Conservation (phyloP, 2,888 invertebrate genomes). For the Tethea ocularis region DNA sequence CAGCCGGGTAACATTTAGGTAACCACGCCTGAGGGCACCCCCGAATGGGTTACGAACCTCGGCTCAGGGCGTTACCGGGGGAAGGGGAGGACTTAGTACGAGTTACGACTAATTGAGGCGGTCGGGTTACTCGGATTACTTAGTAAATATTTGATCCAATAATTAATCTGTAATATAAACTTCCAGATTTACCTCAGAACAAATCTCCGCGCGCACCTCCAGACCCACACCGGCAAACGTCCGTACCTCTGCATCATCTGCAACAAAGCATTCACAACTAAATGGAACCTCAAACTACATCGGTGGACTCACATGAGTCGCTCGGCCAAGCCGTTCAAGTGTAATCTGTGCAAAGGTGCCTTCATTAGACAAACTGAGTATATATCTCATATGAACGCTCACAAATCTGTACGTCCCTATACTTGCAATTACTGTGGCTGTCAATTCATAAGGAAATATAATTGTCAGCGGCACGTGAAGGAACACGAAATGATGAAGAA, state of each 20-base stretch:
- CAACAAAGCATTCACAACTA: constrained; percentile 93
- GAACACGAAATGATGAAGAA: constrained; percentile 93
- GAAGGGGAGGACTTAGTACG: too few species aligned
- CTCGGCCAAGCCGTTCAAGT: constrained; percentile 93
- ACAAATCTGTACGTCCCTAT: constrained; percentile 92
- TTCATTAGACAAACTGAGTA: constrained; percentile 92
- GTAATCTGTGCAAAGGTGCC: constrained; percentile 91
- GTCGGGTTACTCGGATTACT: too few species aligned
- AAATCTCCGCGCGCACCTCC: constrained; percentile 91
- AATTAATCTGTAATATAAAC: background rate
- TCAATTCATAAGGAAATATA: constrained; percentile 94
- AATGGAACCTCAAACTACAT: constrained; percentile 95
- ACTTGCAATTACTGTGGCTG: constrained; percentile 96
- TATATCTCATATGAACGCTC: constrained; percentile 93
- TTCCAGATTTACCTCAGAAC: constrained; percentile 88
- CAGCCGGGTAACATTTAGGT: too few species aligned
- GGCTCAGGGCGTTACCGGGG: too few species aligned
- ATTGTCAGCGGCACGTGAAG: constrained; percentile 91
- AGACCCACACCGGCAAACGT: constrained; percentile 89
- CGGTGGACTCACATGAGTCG: constrained; percentile 94
- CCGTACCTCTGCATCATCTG: constrained; percentile 93
- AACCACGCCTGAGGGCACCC: too few species aligned
- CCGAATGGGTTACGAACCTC: too few species aligned
- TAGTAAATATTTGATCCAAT: background rate
- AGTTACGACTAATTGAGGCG: too few species aligned